Evolutionary conservation across 2,113 vertebrate species (phyloP), one percentile per base, ranked within the genome.

Genomic region (Nyctibius bracteatus): DNA sequence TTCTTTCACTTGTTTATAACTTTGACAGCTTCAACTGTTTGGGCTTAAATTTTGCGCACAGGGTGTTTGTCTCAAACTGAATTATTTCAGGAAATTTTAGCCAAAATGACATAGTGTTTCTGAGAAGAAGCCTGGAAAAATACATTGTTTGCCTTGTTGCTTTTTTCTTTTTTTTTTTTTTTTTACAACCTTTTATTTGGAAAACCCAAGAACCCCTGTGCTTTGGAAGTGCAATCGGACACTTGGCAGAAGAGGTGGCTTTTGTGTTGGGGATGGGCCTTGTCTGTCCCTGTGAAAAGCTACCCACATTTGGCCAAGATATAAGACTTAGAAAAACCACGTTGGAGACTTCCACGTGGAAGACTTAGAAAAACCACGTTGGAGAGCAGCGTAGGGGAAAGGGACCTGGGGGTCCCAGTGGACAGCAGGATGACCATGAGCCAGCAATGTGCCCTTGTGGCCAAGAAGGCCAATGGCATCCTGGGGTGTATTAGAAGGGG

Each of bases 81-180:
- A 79, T 85, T 95, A 88, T 94, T 95, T 83, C 92, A 0, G 0
- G 46, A 85, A 87, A 79, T 91, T 94, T 88, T 72, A 89, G 88
- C 91, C 96, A 93, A 89, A 88, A 91, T 86, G 78, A 92, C 73
- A 63, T 35, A 89, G 70, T 51, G 51, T 87, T 95, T 94, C 73
- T 92, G 91, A 96, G 94, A 88, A 95, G 67, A 59, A 91, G 96
- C 44, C 81, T 93, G 91, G 92, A 95, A 94, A 96, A 96, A 94
- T 41, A 81, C 68, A 90, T 95, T 95, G 80, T 96, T 96, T 91
- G 86, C 39, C 63, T 67, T 59, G 54, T 33, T 90, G 47, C 5
- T 22, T 71, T 85, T 68, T 57, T 6, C 1, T 21, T 41, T 22
- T 30, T 71, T 35, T 20, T 37, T 81, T 79, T 70, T 61, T 66